These are phyloP conservation scores for Cantharis rustica DNA, from an alignment of 2,888 invertebrate genomes.

Conservation along the genomic window DNA sequence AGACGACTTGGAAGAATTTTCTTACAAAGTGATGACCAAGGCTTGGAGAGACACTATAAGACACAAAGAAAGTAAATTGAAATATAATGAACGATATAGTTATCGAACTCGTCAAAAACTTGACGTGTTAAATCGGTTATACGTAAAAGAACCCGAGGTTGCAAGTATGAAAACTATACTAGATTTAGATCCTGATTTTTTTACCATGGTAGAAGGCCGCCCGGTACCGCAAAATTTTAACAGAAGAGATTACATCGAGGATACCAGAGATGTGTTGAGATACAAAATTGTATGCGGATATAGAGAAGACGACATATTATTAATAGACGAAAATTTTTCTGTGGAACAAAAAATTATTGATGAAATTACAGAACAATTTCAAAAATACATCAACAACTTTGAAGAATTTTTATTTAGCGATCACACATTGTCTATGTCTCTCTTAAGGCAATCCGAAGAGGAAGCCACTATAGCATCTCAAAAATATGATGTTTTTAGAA, in stretches of 20 bases:
- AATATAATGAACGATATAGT: conserved; percentile 48
- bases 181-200: conserved; percentile 70
- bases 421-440: conserved; percentile 64
- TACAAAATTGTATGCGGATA: conserved; percentile 54
- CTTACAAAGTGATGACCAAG: conserved; percentile 54
- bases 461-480: conserved; percentile 55
- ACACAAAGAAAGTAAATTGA: conserved; percentile 45
- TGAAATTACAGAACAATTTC: conserved; percentile 56
- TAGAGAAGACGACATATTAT: conserved; percentile 54
- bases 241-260: conserved; percentile 61
- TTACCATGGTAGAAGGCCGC: conserved; percentile 65
- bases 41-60: conserved; percentile 48
- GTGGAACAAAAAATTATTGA: conserved; percentile 61
- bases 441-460: conserved; percentile 59
- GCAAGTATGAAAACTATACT: conserved; percentile 62
- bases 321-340: conserved; percentile 61
- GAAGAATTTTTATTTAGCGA: conserved; percentile 66
- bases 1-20: conserved; percentile 53
- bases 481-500: conserved; percentile 56
- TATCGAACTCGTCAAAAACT: conserved; percentile 49
- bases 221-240: conserved; percentile 64
- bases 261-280: conserved; percentile 53
- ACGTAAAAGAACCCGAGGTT: conserved; percentile 59
- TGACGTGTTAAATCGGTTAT: conserved; percentile 63
- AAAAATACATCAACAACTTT: conserved; percentile 61